phyloP scores from a whole-genome alignment of 1,140 invertebrate species.

The Heliconius melpomene region DNA sequence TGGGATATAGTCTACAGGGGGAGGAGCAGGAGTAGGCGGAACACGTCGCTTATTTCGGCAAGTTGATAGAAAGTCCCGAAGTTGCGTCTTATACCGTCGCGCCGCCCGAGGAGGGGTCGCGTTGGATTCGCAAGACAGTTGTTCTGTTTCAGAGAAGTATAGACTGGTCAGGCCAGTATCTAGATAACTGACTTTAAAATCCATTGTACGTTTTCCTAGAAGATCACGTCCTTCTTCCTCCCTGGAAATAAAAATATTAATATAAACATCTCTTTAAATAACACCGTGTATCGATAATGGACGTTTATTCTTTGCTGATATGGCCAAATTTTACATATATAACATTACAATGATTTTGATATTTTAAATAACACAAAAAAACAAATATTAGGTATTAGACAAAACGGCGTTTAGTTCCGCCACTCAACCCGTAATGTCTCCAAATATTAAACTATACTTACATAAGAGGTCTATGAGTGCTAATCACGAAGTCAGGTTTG shows the following conservation, averaged over 20 bases:
- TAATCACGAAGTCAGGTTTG: slow-evolving; percentile 99
- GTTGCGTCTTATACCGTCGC: slow-evolving; percentile 94
- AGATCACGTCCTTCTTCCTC: slow-evolving; percentile 98
- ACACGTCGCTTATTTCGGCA: slow-evolving; percentile 94
- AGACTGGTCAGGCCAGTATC: slow-evolving; percentile 94
- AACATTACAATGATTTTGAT: too few species aligned
- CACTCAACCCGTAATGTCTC: too few species aligned
- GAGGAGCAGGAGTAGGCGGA: slow-evolving; percentile 78
- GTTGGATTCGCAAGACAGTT: slow-evolving; percentile 84
- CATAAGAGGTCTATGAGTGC: slow-evolving; percentile 98
- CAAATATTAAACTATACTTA: slow-evolving; percentile 79
- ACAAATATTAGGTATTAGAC: too few species aligned
- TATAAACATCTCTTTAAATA: background rate
- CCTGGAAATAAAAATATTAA: slow-evolving; percentile 82
- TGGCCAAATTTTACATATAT: too few species aligned
- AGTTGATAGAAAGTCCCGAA: slow-evolving; percentile 95
- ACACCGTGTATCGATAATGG: too few species aligned
- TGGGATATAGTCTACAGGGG: slow-evolving; percentile 74
- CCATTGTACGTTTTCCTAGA: slow-evolving; percentile 97
- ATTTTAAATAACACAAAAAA: too few species aligned
- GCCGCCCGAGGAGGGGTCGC: slow-evolving; percentile 89
- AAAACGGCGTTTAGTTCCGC: too few species aligned
- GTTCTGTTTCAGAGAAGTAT: slow-evolving; percentile 93
- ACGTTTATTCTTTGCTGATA: too few species aligned
- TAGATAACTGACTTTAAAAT: slow-evolving; percentile 98